Conservation (phyloP, 2,888 invertebrate species). For the Pharmacophagus antenor region DNA sequence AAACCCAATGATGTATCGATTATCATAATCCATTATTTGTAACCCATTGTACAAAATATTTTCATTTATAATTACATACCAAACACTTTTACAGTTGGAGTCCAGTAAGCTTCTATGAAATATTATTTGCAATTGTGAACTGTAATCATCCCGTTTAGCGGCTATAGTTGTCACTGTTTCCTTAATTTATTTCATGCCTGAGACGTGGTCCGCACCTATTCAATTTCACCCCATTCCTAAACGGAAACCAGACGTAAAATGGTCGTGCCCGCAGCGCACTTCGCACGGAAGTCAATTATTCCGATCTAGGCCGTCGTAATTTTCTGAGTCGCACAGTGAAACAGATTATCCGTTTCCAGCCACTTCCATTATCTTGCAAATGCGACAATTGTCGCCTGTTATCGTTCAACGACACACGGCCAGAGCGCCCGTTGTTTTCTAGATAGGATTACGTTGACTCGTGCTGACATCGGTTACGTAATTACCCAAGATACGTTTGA, state of each 20-base stretch:
- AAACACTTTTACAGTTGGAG: too few species aligned
- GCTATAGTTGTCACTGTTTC: not conserved
- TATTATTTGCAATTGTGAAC: too few species aligned
- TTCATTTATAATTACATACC: too few species aligned
- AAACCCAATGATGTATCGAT: too few species aligned
- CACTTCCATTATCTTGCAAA: conserved; percentile 55
- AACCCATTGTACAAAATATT: too few species aligned
- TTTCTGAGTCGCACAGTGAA: conserved; percentile 37
- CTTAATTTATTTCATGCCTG: not conserved
- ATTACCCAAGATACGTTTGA: conserved; percentile 26
- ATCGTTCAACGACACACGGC: conserved; percentile 50
- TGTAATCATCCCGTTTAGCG: not conserved
- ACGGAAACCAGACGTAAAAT: conserved; percentile 21
- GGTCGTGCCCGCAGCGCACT: conserved; percentile 25
- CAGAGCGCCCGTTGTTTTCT: conserved; percentile 30
- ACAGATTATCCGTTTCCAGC: conserved; percentile 48
- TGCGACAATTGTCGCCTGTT: conserved; percentile 48
- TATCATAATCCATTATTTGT: too few species aligned
- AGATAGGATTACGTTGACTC: conserved; percentile 36
- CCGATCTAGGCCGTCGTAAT: conserved; percentile 47
- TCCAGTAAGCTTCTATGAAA: too few species aligned
- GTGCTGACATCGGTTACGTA: conserved; percentile 35
- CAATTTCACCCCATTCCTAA: conserved; percentile 16
- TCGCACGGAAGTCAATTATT: conserved; percentile 43
- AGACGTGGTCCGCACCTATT: not conserved